These are phyloP conservation scores for Myiagra hebetior DNA, from an alignment of 2,113 vertebrate species.

Conservation along the genomic window DNA sequence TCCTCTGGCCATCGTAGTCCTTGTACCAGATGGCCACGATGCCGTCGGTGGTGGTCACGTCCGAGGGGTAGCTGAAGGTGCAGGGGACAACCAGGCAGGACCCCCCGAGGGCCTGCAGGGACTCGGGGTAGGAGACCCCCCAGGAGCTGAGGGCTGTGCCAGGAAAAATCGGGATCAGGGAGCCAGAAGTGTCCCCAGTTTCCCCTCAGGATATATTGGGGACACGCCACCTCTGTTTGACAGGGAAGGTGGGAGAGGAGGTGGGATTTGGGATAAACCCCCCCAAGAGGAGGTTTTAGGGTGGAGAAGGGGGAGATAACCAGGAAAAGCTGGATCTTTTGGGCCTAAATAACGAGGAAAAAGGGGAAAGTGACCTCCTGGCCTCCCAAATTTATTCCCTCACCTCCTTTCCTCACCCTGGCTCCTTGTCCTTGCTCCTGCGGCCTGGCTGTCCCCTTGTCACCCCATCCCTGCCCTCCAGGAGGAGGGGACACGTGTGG, in stretches of 20 bases:
- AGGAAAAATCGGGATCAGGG: not conserved
- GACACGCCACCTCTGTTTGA: rapidly evolving
- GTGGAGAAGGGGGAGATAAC: rapidly evolving
- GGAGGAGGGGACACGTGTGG: not conserved
- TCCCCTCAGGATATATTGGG: rapidly evolving
- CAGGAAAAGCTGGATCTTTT: rapidly evolving
- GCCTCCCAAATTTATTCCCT: not conserved
- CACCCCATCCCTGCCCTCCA: rapidly evolving
- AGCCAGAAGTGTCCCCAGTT: rapidly evolving
- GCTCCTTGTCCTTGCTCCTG: not conserved
- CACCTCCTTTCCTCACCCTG: rapidly evolving
- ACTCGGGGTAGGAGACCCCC: conserved; percentile 30
- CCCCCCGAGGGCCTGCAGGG: not conserved
- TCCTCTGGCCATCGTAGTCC: not conserved
- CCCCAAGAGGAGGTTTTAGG: not conserved
- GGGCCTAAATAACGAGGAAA: not conserved
- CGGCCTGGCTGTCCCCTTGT: not conserved
- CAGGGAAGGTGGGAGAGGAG: not conserved
- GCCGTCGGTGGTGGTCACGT: rapidly evolving
- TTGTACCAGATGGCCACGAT: conserved; percentile 75
- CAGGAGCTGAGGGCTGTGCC: conserved; percentile 31
- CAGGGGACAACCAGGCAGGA: conserved; percentile 73
- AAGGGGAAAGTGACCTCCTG: not conserved
- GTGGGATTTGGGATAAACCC: not conserved
- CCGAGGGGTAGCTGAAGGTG: conserved; percentile 49